phyloP scores from a whole-genome alignment of 1,140 invertebrate genomes.

The Papilio polyxenes region DNA sequence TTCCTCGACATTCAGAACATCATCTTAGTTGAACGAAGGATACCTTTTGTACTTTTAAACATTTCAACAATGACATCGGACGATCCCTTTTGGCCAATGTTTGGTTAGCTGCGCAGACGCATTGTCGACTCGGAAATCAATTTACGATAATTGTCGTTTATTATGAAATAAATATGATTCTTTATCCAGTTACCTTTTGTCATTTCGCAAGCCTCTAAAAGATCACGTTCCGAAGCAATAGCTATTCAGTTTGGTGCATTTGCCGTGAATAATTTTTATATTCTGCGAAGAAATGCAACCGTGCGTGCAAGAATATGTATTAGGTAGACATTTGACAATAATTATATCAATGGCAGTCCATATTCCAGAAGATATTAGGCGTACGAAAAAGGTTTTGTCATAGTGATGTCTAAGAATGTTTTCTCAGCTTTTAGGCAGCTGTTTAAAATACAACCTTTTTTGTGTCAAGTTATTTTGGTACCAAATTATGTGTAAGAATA shows the following conservation, averaged over 20 bases:
- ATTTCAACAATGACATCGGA: constrained; percentile 62
- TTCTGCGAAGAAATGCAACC: constrained; percentile 65
- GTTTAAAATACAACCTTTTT: constrained; percentile 52
- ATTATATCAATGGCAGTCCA: constrained; percentile 66
- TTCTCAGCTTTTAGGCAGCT: constrained; percentile 75
- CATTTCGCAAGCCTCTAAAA: constrained; percentile 56
- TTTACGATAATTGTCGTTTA: constrained; percentile 81
- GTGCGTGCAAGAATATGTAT: constrained; percentile 57
- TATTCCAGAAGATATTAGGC: constrained; percentile 68
- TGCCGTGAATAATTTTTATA: constrained; percentile 70
- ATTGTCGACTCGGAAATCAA: constrained; percentile 73
- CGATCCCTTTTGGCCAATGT: constrained; percentile 75
- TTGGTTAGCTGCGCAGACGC: constrained; percentile 73
- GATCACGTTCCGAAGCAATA: constrained; percentile 49
- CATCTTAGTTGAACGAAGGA: constrained; percentile 49
- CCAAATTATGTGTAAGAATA: not conserved
- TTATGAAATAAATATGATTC: constrained; percentile 80
- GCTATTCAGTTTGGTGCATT: constrained; percentile 62
- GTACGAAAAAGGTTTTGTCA: constrained; percentile 62
- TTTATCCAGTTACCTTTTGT: constrained; percentile 68
- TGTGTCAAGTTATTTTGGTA: constrained; percentile 1
- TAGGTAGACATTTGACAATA: constrained; percentile 70
- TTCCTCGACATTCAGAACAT: constrained; percentile 45
- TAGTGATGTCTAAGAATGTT: constrained; percentile 70
- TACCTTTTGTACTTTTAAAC: constrained; percentile 47